A percentile compares a stretch with the other conserved stretches of the same genome.
These are phyloP conservation scores for Huso huso DNA, from an alignment of 2,797 vertebrate species.

Conservation along the genomic window DNA sequence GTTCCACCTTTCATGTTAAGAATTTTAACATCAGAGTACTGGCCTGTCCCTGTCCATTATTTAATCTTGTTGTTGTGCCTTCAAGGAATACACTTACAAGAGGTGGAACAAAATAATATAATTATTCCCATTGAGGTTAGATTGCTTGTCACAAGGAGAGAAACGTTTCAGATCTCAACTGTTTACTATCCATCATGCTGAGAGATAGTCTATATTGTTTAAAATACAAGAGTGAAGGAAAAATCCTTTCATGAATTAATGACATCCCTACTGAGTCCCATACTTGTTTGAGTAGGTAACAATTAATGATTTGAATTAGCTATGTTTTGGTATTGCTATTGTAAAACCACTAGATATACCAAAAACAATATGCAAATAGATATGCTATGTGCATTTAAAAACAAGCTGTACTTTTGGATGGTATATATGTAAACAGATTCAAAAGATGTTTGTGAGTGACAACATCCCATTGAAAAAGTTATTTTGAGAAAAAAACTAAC, in stretches of 20 bases:
- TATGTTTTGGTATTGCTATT: too few species aligned
- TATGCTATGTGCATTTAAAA: too few species aligned
- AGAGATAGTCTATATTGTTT: slow-evolving; percentile 32
- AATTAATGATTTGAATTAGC: too few species aligned
- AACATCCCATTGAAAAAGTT: too few species aligned
- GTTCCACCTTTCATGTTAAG: slow-evolving; percentile 42
- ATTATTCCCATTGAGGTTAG: slow-evolving; percentile 52
- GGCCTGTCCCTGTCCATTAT: slow-evolving; percentile 35
- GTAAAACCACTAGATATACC: too few species aligned
- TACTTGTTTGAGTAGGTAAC: too few species aligned
- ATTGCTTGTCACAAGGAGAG: slow-evolving; percentile 40
- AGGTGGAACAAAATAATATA: slow-evolving; percentile 39
- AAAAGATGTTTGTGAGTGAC: too few species aligned
- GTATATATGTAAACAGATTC: too few species aligned
- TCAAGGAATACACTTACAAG: slow-evolving; percentile 67
- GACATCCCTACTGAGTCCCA: background rate
- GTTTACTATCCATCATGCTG: slow-evolving; percentile 34
- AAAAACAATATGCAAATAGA: too few species aligned
- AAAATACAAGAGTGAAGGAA: background rate
- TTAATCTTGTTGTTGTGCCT: slow-evolving; percentile 78
- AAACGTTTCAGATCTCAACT: slow-evolving; percentile 10
- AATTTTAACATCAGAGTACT: slow-evolving; percentile 39
- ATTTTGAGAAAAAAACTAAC: too few species aligned
- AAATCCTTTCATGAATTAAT: background rate
- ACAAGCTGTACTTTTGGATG: too few species aligned